Base-by-base conservation (phyloP, 2,888 invertebrate species). In the Dynastes grantii region DNA sequence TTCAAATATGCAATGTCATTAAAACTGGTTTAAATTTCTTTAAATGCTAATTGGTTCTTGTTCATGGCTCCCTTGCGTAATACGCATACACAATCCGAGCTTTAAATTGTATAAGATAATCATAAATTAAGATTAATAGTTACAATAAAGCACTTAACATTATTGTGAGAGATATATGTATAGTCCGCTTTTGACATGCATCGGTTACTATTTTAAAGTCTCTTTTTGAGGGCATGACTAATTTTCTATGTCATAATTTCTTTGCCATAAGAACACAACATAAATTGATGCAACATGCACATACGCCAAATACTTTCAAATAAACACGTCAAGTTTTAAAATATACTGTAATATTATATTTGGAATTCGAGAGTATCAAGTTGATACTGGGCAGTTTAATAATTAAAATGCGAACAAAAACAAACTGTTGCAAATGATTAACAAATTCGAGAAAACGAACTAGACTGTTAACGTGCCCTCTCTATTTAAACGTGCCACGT, bases 41-140 rank as follows among this genome's bases (percentile, higher is more conserved):
- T 58, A 40, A 37, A 58, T 73, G 16, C 37, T 58, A 58, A 73
- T 73, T 73, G 73, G 73, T 58, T 58, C 55, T 32, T 58, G 73
- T 29, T 73, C 58, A 58, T 73, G 58, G 73, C 11, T 32, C 53
- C 22, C 40, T 73, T 73, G 58, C 73, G 45, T 58, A 73, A 73
- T 58, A 73, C 16, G 13, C 22, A 32, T 22, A 73, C 73, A 58
- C 58, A 55, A 58, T 40, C 16, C 40, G 51, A 58, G 58, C 37
- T 58, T 16, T 58, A 22, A 73, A 73, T 73, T 73, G 58, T 61
- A 27, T n/a, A 32, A 73, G 55, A 73, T 73, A 73, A 73, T 73
- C 40, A 40, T 40, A 58, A 73, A 73, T 73, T 73, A 73, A 58
- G 73, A 73, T 73, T 73, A 73, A 73, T 61, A 37, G 73, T 73